Conservation (phyloP, 2,888 invertebrate genomes). For the Plebejus anna region DNA sequence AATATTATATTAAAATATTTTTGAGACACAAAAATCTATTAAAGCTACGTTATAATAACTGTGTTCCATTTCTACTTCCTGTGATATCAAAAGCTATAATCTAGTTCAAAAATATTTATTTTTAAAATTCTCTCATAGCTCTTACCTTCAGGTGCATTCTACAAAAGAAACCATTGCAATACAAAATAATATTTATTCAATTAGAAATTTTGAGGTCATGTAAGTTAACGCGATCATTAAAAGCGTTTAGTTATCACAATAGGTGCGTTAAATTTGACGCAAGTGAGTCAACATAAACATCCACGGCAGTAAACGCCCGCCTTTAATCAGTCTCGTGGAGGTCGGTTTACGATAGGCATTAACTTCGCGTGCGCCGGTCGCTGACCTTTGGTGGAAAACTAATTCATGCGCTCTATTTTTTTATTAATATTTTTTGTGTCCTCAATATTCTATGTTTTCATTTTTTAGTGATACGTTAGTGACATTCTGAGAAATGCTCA, state of each 20-base stretch:
- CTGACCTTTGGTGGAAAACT: conserved; percentile 55
- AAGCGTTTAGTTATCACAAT: conserved; percentile 33
- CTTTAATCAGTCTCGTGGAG: conserved; percentile 60
- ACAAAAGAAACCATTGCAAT: background rate
- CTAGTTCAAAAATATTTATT: background rate
- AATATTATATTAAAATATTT: background rate
- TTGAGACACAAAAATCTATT: background rate
- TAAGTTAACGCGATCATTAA: conserved; percentile 32
- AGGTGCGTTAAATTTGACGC: conserved; percentile 41
- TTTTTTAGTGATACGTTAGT: background rate
- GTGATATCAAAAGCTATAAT: background rate
- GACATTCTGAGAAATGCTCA: background rate
- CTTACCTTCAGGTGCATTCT: background rate
- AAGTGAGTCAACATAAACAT: conserved; percentile 42
- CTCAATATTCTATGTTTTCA: background rate
- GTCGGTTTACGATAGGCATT: conserved; percentile 64
- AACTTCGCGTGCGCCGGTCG: conserved; percentile 50
- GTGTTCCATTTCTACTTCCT: background rate
- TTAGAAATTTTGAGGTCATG: conserved; percentile 31
- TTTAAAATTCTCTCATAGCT: background rate
- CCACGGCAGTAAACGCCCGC: conserved; percentile 47
- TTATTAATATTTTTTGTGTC: background rate
- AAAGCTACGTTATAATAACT: background rate
- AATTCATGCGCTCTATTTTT: background rate
- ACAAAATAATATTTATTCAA: background rate